Base-by-base conservation (phyloP, 30 jellyfish, hydroid and myxozoan species). In the Chrysaora quinquecirrha region DNA sequence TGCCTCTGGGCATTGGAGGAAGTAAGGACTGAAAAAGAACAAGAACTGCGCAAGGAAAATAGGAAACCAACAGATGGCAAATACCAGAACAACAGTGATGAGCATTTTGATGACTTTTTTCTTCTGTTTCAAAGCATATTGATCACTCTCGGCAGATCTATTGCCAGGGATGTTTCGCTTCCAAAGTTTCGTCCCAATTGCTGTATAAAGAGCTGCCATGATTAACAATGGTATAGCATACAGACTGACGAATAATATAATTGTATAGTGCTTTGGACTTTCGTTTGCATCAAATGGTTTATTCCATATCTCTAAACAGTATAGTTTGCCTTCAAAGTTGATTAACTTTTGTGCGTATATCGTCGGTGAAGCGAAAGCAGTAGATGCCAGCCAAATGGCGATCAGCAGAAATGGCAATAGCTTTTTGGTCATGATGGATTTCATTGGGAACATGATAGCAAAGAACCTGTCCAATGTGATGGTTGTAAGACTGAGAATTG, bases 61-160 rank as follows among this genome's bases (percentile, higher is more conserved):
- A 0, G 97, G 97, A 10, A 83, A 60, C 96, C 96, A 90, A 29
- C 96, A 89, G n/a, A 90, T 34, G 0, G 96, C 96, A 77, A 90
- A 90, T 0, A 71, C 67, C n/a, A 85, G 61, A 18, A 76, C 91
- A 0, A 90, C 63, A 0, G 82, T 30, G 47, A 90, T 47, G 19
- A 90, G 90, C 97, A 90, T 90, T 22, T 78, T 66, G 62, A 90
- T 84, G 46, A 90, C 95, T 21, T 52, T 52, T 34, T 47, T 76
- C 56, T 75, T 75, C 49, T 75, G 84, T 21, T 48, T 43, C 3
- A 48, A n/a, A 19, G 79, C 48, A 7, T 29, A 28, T n/a, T 30
- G 56, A 12, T 83, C 47, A 35, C 71, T 75, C 75, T 48, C 34
- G 19, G 73, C 23, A 2, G 73, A 30, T 34, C 18, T 24, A 20